A percentile compares a stretch with the other conserved stretches of the same genome.
Conservation (phyloP, 2,888 invertebrate genomes). For the Cryptosula pallasiana region DNA sequence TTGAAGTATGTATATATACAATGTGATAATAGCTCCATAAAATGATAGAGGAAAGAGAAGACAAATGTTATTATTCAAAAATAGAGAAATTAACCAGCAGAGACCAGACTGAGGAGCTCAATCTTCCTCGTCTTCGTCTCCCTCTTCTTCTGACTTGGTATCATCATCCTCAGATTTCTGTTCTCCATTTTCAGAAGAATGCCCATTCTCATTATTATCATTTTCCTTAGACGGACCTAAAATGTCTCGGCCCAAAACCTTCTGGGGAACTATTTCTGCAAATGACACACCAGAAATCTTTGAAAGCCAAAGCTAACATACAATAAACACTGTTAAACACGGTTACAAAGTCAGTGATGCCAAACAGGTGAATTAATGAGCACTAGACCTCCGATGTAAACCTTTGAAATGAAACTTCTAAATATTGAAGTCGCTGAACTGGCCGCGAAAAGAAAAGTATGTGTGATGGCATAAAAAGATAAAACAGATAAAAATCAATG, state of each 20-base stretch:
- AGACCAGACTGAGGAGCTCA: no score
- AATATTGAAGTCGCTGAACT: no score
- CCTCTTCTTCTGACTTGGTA: neutral
- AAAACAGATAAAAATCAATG: neutral
- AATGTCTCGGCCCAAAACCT: neutral
- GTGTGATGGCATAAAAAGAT: no score
- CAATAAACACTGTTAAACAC: neutral
- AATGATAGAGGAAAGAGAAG: no score
- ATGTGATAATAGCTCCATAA: no score
- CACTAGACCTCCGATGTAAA: no score
- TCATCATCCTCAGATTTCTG: neutral
- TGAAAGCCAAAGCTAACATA: neutral
- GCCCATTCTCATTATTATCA: neutral
- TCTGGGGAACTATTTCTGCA: constrained; percentile 5
- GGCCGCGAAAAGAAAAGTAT: no score
- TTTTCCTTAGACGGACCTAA: neutral
- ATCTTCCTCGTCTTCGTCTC: neutral
- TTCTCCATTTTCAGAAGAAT: neutral
- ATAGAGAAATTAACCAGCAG: no score
- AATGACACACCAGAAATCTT: neutral
- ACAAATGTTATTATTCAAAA: no score
- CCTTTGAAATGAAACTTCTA: no score
- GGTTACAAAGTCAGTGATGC: neutral
- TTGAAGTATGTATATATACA: no score
- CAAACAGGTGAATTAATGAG: neutral